Percentiles rank a stretch among this genome's conserved stretches.
These are phyloP conservation scores for Leptodirus hochenwartii DNA, from an alignment of 2,888 invertebrate genomes.

Conservation along the genomic window DNA sequence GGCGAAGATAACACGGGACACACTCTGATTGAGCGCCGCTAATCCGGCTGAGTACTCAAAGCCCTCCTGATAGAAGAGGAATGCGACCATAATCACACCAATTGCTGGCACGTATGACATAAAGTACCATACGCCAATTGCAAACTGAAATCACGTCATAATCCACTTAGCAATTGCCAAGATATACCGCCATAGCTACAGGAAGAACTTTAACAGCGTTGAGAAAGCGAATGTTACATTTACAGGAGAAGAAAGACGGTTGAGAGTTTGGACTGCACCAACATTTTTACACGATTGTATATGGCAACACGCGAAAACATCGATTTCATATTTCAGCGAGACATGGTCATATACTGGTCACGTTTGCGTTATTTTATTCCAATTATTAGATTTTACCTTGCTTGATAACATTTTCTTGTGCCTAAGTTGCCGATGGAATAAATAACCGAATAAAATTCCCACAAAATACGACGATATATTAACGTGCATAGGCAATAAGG, in stretches of 20 bases:
- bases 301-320: too few species aligned
- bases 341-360: too few species aligned
- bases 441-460: slow-evolving; percentile 17
- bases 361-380: too few species aligned
- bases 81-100: slow-evolving; percentile 2
- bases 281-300: too few species aligned
- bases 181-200: too few species aligned
- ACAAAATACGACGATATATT: slow-evolving; percentile 16
- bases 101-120: neutral
- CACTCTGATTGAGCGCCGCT: slow-evolving; percentile 25
- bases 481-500: slow-evolving; percentile 1
- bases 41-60: slow-evolving; percentile 21
- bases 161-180: too few species aligned
- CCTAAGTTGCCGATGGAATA: slow-evolving; percentile 14
- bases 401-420: slow-evolving; percentile 1
- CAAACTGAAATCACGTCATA: slow-evolving; percentile 1
- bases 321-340: too few species aligned
- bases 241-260: too few species aligned
- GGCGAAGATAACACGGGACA: slow-evolving; percentile 25
- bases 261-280: too few species aligned
- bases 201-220: too few species aligned
- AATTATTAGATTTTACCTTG: too few species aligned
- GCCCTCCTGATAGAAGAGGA: slow-evolving; percentile 13
- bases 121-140: neutral
- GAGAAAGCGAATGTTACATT: too few species aligned